Percentiles rank a stretch among this genome's conserved stretches.
Evolutionary conservation across 2,113 vertebrate species (phyloP).

Genomic region (Larimichthys polyactis): DNA sequence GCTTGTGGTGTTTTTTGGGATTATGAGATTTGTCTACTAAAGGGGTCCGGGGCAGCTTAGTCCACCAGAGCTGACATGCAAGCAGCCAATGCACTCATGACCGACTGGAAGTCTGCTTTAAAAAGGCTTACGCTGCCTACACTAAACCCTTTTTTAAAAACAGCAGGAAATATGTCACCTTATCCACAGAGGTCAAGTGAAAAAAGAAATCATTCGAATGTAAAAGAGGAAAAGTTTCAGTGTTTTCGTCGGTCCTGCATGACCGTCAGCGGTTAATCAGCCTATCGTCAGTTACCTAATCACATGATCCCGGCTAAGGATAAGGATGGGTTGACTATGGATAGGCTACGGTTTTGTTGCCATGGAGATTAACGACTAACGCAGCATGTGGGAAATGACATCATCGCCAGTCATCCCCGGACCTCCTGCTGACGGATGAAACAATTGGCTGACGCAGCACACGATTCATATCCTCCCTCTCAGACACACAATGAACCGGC

Average conservation of each 20-base stretch:
- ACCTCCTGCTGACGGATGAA: conserved; percentile 38
- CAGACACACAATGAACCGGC: conserved; percentile 1
- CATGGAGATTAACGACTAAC: conserved; percentile 45
- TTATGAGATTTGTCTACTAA: conserved; percentile 72
- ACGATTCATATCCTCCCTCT: conserved; percentile 7
- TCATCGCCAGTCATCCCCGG: conserved; percentile 40
- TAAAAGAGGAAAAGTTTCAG: background rate
- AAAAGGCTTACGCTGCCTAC: conserved; percentile 47
- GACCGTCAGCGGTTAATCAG: conserved; percentile 51
- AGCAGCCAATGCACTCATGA: conserved; percentile 32
- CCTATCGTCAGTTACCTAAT: conserved; percentile 62
- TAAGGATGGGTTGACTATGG: conserved; percentile 52
- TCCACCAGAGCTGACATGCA: conserved; percentile 54
- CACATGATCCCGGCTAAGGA: conserved; percentile 61
- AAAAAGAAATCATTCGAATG: background rate
- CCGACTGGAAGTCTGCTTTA: conserved; percentile 49
- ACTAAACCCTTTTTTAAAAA: conserved; percentile 14
- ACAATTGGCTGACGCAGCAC: conserved; percentile 47
- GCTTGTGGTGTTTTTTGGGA: conserved; percentile 52
- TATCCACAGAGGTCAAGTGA: background rate
- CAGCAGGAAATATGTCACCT: background rate
- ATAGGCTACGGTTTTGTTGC: conserved; percentile 57
- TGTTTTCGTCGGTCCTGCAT: background rate
- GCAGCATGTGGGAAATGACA: conserved; percentile 49
- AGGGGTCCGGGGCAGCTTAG: conserved; percentile 57